These are phyloP conservation scores for Myzus persicae DNA, from an alignment of 1,140 invertebrate species.

Conservation along the genomic window DNA sequence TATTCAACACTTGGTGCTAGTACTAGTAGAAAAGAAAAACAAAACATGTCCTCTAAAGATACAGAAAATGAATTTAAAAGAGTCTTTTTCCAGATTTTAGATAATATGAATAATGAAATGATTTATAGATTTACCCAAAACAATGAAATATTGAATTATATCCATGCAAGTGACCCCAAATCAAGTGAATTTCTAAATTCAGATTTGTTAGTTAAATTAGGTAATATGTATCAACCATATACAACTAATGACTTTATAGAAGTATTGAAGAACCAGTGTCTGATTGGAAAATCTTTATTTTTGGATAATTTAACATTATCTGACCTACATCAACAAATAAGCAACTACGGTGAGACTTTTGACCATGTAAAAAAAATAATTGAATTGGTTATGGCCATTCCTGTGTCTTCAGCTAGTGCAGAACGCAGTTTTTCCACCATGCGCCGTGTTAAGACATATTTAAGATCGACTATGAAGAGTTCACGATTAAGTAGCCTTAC, in stretches of 20 bases:
- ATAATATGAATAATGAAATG: slow-evolving; percentile 36
- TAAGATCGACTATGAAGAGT: no score
- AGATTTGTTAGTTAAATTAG: slow-evolving; percentile 29
- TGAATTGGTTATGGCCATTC: neutral
- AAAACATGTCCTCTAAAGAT: slow-evolving; percentile 32
- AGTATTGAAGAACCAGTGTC: slow-evolving; percentile 42
- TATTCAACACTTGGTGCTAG: slow-evolving; percentile 39
- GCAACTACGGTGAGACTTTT: neutral
- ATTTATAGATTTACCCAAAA: slow-evolving; percentile 37
- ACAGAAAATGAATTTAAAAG: slow-evolving; percentile 26
- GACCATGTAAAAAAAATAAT: no score
- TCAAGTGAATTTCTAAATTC: slow-evolving; percentile 42
- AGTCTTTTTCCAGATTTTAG: slow-evolving; percentile 24
- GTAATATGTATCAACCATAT: slow-evolving; percentile 24
- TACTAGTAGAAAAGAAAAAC: slow-evolving; percentile 22
- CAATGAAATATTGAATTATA: slow-evolving; percentile 38
- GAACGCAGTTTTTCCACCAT: no score
- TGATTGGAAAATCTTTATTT: no score
- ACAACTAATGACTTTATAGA: slow-evolving; percentile 31
- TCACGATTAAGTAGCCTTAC: no score
- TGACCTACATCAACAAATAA: slow-evolving; percentile 41
- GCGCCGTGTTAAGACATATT: no score
- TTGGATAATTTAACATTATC: no score
- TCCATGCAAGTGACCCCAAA: slow-evolving; percentile 40
- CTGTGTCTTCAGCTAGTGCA: neutral